Evolutionary conservation across 2,888 invertebrate species (phyloP).

Genomic region (Papilio demoleus): DNA sequence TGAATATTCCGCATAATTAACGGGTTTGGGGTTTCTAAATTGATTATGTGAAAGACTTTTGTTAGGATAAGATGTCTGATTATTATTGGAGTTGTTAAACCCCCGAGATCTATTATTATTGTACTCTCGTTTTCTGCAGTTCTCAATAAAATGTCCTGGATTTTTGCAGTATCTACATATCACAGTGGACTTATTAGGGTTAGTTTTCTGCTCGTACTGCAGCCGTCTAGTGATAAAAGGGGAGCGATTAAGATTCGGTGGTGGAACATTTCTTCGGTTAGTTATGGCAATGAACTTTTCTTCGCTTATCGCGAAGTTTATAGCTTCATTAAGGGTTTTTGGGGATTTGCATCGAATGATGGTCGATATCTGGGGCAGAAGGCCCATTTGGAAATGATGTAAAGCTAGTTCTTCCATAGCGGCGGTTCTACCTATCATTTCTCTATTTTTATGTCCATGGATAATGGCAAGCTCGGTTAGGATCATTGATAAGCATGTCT

Average conservation of each 20-base stretch:
- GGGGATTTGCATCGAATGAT: constrained; percentile 42
- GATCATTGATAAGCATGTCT: constrained; percentile 48
- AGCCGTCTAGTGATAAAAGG: neutral
- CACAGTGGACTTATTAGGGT: neutral
- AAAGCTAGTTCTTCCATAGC: constrained; percentile 50
- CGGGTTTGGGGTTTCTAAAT: neutral
- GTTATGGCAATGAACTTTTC: constrained; percentile 16
- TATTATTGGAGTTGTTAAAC: constrained; percentile 3
- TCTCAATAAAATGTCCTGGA: constrained; percentile 34
- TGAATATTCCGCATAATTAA: too few species aligned
- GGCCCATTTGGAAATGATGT: constrained; percentile 42
- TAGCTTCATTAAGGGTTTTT: constrained; percentile 42
- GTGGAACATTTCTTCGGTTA: neutral
- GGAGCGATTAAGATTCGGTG: neutral
- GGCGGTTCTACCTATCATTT: constrained; percentile 46
- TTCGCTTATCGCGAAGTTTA: constrained; percentile 42
- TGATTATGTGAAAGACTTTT: too few species aligned
- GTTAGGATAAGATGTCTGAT: too few species aligned
- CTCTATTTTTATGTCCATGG: constrained; percentile 38
- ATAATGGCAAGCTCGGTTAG: constrained; percentile 48
- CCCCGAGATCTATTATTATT: constrained; percentile 34
- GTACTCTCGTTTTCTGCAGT: constrained; percentile 42
- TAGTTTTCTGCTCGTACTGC: neutral
- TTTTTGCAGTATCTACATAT: constrained; percentile 43
- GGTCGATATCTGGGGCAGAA: constrained; percentile 40